Conservation (phyloP, 2,797 vertebrate species). For the Rhodeus uyekii region DNA sequence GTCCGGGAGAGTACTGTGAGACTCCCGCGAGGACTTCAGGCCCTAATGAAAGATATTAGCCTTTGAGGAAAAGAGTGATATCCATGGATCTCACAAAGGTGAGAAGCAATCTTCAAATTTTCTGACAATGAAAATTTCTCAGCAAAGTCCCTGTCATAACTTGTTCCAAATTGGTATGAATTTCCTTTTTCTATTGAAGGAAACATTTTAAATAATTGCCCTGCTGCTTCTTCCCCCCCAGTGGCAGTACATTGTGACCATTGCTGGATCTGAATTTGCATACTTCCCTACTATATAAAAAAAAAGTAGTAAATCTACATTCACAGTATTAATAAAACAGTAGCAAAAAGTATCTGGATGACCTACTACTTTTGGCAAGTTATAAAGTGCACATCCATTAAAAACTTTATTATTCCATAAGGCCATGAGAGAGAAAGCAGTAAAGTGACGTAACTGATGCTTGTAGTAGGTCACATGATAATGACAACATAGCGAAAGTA, state of each 20-base stretch:
- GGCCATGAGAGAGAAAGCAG: too few species aligned
- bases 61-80: slow-evolving; percentile 57
- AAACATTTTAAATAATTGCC: background rate
- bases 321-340: background rate
- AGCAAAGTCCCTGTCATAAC: background rate
- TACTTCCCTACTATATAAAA: background rate
- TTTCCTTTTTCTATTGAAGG: background rate
- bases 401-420: too few species aligned
- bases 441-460: background rate
- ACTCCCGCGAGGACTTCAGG: slow-evolving; percentile 60
- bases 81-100: slow-evolving; percentile 54
- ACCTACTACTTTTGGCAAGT: too few species aligned
- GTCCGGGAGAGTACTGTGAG: slow-evolving; percentile 65
- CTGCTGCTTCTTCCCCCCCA: too few species aligned
- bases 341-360: background rate
- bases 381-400: too few species aligned
- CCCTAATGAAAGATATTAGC: slow-evolving; percentile 73
- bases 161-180: background rate
- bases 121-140: slow-evolving; percentile 31
- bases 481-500: too few species aligned
- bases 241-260: background rate
- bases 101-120: slow-evolving; percentile 54
- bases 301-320: background rate
- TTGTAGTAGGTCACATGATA: too few species aligned
- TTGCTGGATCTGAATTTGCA: too few species aligned